Evolutionary conservation across 64 coral and sea anemone species (phyloP).

Genomic region (Orbicella faveolata): DNA sequence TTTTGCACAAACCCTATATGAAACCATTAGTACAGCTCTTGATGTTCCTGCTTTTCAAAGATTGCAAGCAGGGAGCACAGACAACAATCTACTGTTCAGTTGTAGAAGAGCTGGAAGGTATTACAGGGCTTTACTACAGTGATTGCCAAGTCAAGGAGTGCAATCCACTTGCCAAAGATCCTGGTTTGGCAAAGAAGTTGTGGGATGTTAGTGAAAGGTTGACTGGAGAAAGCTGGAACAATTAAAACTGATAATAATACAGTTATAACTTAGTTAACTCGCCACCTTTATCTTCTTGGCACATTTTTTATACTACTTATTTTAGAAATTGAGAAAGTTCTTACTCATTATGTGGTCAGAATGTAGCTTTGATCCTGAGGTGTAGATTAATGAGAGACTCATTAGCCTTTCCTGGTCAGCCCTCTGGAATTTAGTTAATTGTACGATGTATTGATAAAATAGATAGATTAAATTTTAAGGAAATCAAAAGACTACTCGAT

Average conservation of each 20-base stretch:
- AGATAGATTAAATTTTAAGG: too few species aligned
- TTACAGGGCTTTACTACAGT: slow-evolving; percentile 37
- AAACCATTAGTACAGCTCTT: not conserved
- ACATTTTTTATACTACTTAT: too few species aligned
- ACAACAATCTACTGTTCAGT: slow-evolving; percentile 59
- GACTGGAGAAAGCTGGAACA: slow-evolving; percentile 40
- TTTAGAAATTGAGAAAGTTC: too few species aligned
- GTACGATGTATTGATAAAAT: too few species aligned
- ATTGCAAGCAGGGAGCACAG: slow-evolving; percentile 54
- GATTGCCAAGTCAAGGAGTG: slow-evolving; percentile 30
- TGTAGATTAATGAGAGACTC: too few species aligned
- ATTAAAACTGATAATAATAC: not conserved
- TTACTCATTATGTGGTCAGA: too few species aligned
- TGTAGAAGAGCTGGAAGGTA: slow-evolving; percentile 10
- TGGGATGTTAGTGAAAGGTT: slow-evolving; percentile 46
- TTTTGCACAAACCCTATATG: not conserved
- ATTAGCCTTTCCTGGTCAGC: too few species aligned
- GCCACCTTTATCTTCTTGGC: too few species aligned
- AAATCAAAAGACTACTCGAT: too few species aligned
- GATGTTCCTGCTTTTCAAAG: not conserved
- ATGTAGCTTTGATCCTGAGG: too few species aligned
- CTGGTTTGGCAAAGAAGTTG: slow-evolving; percentile 26
- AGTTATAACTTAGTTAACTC: not conserved
- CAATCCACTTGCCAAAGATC: slow-evolving; percentile 12
- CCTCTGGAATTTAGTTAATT: too few species aligned